Evolutionary conservation across 2,113 vertebrate species (phyloP).

Genomic region (Cavia porcellus): DNA sequence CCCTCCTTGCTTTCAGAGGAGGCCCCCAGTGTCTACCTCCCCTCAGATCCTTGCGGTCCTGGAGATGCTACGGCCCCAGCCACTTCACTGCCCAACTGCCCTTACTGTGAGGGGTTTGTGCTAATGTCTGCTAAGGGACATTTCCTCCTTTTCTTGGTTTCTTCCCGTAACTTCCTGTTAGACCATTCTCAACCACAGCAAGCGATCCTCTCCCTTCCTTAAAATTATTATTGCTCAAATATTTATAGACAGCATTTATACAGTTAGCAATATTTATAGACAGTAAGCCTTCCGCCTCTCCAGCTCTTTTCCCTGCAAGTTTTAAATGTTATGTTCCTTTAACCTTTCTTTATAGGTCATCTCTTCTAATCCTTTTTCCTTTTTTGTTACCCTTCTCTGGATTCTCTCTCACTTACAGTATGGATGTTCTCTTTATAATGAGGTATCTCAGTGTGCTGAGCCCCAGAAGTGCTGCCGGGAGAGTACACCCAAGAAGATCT

Average conservation of each 20-base stretch:
- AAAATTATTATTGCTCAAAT: slow-evolving; percentile 82
- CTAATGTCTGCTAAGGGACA: slow-evolving; percentile 79
- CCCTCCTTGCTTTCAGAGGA: not conserved
- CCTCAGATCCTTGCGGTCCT: slow-evolving; percentile 55
- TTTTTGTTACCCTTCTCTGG: slow-evolving; percentile 78
- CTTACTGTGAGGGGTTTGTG: slow-evolving; percentile 84
- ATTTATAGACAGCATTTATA: slow-evolving; percentile 71
- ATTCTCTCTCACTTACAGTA: slow-evolving; percentile 78
- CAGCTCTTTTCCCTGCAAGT: slow-evolving; percentile 67
- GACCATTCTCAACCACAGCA: slow-evolving; percentile 71
- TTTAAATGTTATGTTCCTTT: slow-evolving; percentile 78
- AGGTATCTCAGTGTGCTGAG: slow-evolving; percentile 43
- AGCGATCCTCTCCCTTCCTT: slow-evolving; percentile 77
- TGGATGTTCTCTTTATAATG: slow-evolving; percentile 75
- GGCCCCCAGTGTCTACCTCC: not conserved
- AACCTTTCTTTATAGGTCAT: slow-evolving; percentile 82
- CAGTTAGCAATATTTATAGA: slow-evolving; percentile 72
- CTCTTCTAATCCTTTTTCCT: slow-evolving; percentile 79
- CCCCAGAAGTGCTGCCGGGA: slow-evolving; percentile 31
- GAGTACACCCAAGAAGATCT: not conserved
- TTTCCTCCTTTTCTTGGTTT: slow-evolving; percentile 83
- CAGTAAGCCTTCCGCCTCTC: slow-evolving; percentile 70
- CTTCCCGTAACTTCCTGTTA: slow-evolving; percentile 84
- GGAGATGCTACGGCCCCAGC: slow-evolving; percentile 63
- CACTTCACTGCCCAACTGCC: slow-evolving; percentile 80